Evolutionary conservation across 92 coral and sea anemone genomes (phyloP).

Genomic region (Desmophyllum pertusum): DNA sequence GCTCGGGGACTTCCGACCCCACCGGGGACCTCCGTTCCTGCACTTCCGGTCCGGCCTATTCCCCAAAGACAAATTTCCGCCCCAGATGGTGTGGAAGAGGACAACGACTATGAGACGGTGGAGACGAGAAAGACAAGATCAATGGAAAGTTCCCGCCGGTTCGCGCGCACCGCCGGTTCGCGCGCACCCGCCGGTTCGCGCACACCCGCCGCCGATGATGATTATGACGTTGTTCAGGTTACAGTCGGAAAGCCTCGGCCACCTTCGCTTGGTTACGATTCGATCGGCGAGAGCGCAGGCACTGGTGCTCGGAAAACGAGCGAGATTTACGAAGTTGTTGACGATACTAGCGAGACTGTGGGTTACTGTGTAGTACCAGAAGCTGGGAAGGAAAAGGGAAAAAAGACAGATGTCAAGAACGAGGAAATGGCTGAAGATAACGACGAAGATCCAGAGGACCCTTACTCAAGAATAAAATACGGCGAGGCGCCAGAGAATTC

Average conservation of each 20-base stretch:
- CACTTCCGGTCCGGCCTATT: constrained; percentile 32
- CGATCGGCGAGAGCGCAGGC: constrained; percentile 21
- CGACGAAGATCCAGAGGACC: constrained; percentile 11
- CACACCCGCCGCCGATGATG: constrained; percentile 1
- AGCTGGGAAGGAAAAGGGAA: background rate
- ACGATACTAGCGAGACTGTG: background rate
- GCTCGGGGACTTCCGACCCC: constrained; percentile 41
- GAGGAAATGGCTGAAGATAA: background rate
- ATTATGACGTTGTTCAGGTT: constrained; percentile 27
- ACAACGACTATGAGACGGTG: constrained; percentile 58
- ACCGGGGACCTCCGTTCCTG: background rate
- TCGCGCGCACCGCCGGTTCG: too few relatives aligned
- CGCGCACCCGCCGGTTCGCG: too few relatives aligned
- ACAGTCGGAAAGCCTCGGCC: constrained; percentile 34
- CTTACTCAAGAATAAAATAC: constrained; percentile 17
- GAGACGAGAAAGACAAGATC: constrained; percentile 40
- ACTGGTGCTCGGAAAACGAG: background rate
- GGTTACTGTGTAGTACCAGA: background rate
- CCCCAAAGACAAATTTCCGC: constrained; percentile 50
- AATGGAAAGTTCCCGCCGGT: too few relatives aligned
- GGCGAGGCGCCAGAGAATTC: background rate
- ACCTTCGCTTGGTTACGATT: constrained; percentile 32
- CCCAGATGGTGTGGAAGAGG: constrained; percentile 34
- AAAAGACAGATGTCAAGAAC: background rate
- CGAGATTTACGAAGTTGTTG: constrained; percentile 31